Evolutionary conservation across 2,113 vertebrate genomes (phyloP), one percentile per base, ranked within the genome.

Genomic region (Chaetorhynchus papuensis): DNA sequence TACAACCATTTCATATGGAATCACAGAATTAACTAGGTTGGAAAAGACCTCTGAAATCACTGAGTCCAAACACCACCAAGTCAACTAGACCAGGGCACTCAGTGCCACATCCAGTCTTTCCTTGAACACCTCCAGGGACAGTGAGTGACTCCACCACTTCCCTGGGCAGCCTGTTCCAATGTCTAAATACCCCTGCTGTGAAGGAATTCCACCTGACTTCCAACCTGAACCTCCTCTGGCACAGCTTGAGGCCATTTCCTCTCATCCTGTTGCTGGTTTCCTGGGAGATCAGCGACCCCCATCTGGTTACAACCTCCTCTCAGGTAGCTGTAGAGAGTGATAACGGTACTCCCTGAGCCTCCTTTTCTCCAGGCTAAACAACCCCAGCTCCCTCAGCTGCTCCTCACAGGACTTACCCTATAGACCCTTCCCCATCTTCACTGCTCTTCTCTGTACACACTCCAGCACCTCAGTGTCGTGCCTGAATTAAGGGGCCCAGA

Each of bases 301-400:
- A 22, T 26, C 31, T 37, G 26, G 11, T 47, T 33, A 60, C 39
- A 77, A 16, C 8, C 28, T 78, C 39, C 45, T 45, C 23, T 33
- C 39, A 52, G 31, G 17, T 14, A 27, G 11, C 33, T 27, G 23
- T 27, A 35, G 31, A 31, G 20, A n/a, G 23, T 68, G 44, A 22
- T 22, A 44, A 26, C n/a, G 21, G 17, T 31, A 14, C 2, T 11
- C 10, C 16, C 9, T 0, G 0, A 60, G 27, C 17, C 12, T 69
- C 72, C 9, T 68, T 53, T 77, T 10, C 63, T 87, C 45, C 12
- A 68, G 45, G 27, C 45, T 52, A 18, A 69, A 87, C 22, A 52
- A 60, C 11, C 8, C 5, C 10, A 60, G 39, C 11, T 77, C 39
- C 13, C 21, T 60, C 54, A 60, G 33, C 33, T 78, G 22, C 39